phyloP scores from a whole-genome alignment of 2,113 vertebrate species.

The Polypterus bichir region DNA sequence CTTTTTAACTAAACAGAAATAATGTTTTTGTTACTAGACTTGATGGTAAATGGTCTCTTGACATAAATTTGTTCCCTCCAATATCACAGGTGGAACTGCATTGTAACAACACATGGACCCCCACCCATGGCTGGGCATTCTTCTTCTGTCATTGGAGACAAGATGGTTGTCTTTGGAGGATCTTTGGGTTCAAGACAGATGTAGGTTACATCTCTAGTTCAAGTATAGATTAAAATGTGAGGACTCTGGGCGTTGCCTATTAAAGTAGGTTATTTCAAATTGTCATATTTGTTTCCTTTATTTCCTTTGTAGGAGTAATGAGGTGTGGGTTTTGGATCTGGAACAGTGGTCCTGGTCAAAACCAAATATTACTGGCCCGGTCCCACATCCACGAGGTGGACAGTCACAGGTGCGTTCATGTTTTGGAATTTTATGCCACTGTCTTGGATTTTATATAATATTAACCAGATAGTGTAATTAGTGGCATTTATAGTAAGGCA shows the following conservation, averaged over 20 bases:
- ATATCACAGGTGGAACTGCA: slow-evolving; percentile 85
- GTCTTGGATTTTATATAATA: too few species aligned
- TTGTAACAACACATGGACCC: slow-evolving; percentile 89
- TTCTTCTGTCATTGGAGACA: slow-evolving; percentile 82
- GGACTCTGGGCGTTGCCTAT: too few species aligned
- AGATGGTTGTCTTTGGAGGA: slow-evolving; percentile 94
- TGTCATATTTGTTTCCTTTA: slow-evolving; percentile 9
- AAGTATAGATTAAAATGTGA: too few species aligned
- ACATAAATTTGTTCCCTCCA: neutral
- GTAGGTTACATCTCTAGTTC: slow-evolving; percentile 42
- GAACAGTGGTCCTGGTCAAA: slow-evolving; percentile 98
- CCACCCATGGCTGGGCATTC: slow-evolving; percentile 97
- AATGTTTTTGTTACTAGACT: neutral
- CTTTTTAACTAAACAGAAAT: too few species aligned
- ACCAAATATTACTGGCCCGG: slow-evolving; percentile 66
- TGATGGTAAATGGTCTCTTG: neutral
- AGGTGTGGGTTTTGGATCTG: slow-evolving; percentile 90
- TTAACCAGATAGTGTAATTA: too few species aligned
- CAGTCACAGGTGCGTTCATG: slow-evolving; percentile 76
- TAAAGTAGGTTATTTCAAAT: neutral
- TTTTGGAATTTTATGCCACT: neutral
- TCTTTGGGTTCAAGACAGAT: slow-evolving; percentile 91
- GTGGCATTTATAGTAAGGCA: too few species aligned
- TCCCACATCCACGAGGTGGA: slow-evolving; percentile 82
- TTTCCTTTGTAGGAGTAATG: slow-evolving; percentile 73